Conservation (phyloP, 2,113 vertebrate species). For the Alaudala cheleensis region DNA sequence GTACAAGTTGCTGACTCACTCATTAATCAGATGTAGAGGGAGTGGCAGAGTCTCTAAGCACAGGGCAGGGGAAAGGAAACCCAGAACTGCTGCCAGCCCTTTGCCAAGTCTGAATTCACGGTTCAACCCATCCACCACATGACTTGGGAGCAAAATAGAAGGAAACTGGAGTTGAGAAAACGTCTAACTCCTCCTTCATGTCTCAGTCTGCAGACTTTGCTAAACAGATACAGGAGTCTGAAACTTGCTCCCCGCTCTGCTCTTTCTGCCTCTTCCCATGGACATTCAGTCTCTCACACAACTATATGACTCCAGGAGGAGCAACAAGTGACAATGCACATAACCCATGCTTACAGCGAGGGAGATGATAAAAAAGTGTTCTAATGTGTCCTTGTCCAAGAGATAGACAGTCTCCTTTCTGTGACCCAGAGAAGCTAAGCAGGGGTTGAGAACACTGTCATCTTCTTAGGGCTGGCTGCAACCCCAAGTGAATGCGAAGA, state of each 20-base stretch:
- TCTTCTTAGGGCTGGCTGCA: neutral
- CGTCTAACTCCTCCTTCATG: neutral
- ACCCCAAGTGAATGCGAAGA: neutral
- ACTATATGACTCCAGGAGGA: neutral
- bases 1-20: slow-evolving; percentile 12
- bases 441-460: neutral
- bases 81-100: neutral
- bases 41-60: neutral
- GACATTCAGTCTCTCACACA: neutral
- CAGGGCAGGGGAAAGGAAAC: neutral
- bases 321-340: neutral
- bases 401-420: neutral
- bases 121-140: neutral
- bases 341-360: neutral
- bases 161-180: neutral
- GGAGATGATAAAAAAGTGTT: neutral
- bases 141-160: neutral
- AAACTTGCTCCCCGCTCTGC: neutral
- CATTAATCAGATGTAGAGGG: neutral
- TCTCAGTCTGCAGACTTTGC: neutral
- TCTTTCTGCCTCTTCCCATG: neutral
- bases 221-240: neutral
- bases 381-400: neutral
- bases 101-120: accelerated
- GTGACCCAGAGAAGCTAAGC: neutral